Conservation (phyloP, 2,797 vertebrate genomes). For the Peromyscus aztecus region DNA sequence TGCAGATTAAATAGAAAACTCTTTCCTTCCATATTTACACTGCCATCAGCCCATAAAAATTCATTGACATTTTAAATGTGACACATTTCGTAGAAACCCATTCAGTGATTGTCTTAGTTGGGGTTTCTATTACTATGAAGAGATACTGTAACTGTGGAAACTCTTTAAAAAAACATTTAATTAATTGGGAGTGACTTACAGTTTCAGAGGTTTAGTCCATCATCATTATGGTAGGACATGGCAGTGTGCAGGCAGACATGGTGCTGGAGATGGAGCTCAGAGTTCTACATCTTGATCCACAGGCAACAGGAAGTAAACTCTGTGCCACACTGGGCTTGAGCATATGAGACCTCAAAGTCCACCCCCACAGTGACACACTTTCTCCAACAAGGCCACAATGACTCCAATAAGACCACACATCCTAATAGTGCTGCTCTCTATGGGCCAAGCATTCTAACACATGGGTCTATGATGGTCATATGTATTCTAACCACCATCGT, state of each 20-base stretch:
- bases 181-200: not conserved
- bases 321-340: not conserved
- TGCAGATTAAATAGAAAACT: conserved; percentile 53
- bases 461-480: not conserved
- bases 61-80: conserved; percentile 52
- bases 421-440: not conserved
- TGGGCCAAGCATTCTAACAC: not conserved
- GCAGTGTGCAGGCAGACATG: not conserved
- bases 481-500: not conserved
- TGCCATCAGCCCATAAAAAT: conserved; percentile 53
- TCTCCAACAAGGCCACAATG: not conserved
- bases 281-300: not conserved
- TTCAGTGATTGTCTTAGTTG: not conserved
- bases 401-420: not conserved
- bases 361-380: not conserved
- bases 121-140: not conserved
- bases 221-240: not conserved
- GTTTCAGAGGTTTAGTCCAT: not conserved
- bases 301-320: not conserved
- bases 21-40: conserved; percentile 25
- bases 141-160: not conserved
- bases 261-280: not conserved
- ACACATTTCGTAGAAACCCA: conserved; percentile 57
- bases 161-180: not conserved
- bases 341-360: not conserved